phyloP scores from a whole-genome alignment of 2,888 invertebrate species.

The Tanytarsus gracilentus region DNA sequence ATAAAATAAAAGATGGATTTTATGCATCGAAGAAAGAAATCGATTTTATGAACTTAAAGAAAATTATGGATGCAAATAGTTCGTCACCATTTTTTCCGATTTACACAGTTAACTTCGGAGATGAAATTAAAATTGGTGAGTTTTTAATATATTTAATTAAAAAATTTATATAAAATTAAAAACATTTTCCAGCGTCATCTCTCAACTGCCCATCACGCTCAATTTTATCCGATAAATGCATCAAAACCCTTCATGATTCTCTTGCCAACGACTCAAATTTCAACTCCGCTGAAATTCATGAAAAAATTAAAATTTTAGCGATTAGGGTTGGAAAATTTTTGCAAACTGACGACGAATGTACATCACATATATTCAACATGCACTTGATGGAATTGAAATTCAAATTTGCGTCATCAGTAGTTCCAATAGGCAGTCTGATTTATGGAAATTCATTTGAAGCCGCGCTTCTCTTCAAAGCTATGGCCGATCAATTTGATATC shows the following conservation, averaged over 20 bases:
- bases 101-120: constrained; percentile 11
- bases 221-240: not conserved
- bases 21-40: constrained; percentile 1
- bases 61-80: not conserved
- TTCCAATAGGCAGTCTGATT: constrained; percentile 14
- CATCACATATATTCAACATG: not conserved
- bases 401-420: not conserved
- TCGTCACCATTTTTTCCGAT: not conserved
- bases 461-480: constrained; percentile 3
- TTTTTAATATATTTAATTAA: too few relatives aligned
- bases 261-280: not conserved
- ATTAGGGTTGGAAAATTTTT: not conserved
- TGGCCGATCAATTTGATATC: constrained; percentile 19
- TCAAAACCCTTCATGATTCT: not conserved
- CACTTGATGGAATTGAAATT: constrained; percentile 4
- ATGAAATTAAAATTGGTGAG: not conserved
- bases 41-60: not conserved
- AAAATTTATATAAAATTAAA: too few relatives aligned
- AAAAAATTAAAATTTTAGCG: constrained; percentile 11
- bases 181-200: too few relatives aligned
- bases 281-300: not conserved
- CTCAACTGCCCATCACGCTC: not conserved
- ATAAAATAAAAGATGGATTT: constrained; percentile 12
- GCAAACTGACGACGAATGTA: not conserved
- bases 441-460: constrained; percentile 14